Percentiles rank a stretch among this genome's conserved stretches.
These are phyloP conservation scores for Sipha flava DNA, from an alignment of 1,140 invertebrate species.

Conservation along the genomic window DNA sequence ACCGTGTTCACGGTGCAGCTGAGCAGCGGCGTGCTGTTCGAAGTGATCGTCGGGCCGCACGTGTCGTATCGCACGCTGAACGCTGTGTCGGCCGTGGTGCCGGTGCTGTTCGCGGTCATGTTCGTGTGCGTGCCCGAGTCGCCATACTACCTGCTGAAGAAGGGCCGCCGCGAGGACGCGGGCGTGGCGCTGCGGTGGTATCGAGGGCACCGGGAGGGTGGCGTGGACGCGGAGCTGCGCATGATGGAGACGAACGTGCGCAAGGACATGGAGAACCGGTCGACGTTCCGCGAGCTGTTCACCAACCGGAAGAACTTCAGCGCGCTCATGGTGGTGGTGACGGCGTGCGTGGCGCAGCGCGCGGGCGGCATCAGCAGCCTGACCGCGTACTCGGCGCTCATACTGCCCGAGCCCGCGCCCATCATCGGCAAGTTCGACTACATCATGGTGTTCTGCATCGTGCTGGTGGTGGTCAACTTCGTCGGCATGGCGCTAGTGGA, in stretches of 20 bases:
- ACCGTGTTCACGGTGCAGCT: constrained; percentile 73
- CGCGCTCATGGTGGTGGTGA: constrained; percentile 55
- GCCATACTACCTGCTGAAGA: constrained; percentile 60
- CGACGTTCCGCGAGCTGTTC: constrained; percentile 32
- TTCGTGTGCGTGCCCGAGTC: constrained; percentile 73
- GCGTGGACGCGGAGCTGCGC: constrained; percentile 16
- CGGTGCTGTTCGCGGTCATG: constrained; percentile 55
- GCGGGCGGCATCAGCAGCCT: constrained; percentile 65
- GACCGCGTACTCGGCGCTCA: constrained; percentile 63
- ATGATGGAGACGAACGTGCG: constrained; percentile 34
- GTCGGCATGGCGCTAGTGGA: constrained; percentile 40
- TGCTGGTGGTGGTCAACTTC: constrained; percentile 39
- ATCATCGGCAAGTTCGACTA: not conserved
- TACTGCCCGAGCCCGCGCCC: constrained; percentile 50
- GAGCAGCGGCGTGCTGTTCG: constrained; percentile 55
- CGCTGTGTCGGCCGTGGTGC: constrained; percentile 53
- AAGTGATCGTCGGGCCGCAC: constrained; percentile 55
- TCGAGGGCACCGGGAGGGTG: not conserved
- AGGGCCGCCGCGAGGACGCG: constrained; percentile 50
- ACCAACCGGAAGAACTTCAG: constrained; percentile 42
- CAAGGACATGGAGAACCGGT: constrained; percentile 38
- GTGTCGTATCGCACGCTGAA: constrained; percentile 60
- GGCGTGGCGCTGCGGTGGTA: constrained; percentile 47
- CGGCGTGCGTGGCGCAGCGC: constrained; percentile 64
- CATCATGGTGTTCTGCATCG: constrained; percentile 38